A percentile compares a stretch with the other conserved stretches of the same genome.
These are phyloP conservation scores for Acanthiza pusilla DNA, from an alignment of 2,797 vertebrate genomes.

Conservation along the genomic window DNA sequence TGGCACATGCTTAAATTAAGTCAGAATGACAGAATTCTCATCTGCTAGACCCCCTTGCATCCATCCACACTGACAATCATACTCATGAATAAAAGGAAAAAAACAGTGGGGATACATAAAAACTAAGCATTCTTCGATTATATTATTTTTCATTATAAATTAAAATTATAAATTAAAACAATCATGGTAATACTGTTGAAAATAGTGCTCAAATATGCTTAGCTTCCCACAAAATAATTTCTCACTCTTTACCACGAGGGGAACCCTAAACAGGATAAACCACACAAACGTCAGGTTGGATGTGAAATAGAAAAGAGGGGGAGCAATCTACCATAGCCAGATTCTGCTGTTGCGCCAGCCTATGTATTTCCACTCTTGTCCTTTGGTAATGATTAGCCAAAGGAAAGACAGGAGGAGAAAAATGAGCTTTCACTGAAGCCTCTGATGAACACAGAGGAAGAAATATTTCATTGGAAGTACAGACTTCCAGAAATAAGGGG, in stretches of 20 bases:
- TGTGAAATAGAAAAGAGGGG: accelerated
- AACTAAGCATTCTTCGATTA: neutral
- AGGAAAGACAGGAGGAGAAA: neutral
- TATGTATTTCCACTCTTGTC: neutral
- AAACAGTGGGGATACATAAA: neutral
- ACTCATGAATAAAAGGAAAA: neutral
- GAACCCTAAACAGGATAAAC: neutral
- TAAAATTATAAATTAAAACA: neutral
- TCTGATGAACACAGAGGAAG: neutral
- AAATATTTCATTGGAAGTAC: neutral
- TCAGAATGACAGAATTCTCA: neutral
- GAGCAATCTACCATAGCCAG: neutral
- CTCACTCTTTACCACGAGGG: neutral
- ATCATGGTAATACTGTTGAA: neutral
- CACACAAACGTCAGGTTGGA: neutral
- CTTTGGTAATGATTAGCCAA: neutral
- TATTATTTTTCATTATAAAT: neutral
- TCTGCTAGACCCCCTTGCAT: neutral
- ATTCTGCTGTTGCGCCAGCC: accelerated
- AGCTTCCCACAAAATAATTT: neutral
- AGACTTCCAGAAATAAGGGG: neutral
- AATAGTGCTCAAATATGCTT: neutral
- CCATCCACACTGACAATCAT: neutral
- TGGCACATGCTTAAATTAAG: neutral
- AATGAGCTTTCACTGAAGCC: neutral